A percentile compares a stretch with the other conserved stretches of the same genome.
These are phyloP conservation scores for Lacanobia oleracea DNA, from an alignment of 2,888 invertebrate genomes.

Conservation along the genomic window DNA sequence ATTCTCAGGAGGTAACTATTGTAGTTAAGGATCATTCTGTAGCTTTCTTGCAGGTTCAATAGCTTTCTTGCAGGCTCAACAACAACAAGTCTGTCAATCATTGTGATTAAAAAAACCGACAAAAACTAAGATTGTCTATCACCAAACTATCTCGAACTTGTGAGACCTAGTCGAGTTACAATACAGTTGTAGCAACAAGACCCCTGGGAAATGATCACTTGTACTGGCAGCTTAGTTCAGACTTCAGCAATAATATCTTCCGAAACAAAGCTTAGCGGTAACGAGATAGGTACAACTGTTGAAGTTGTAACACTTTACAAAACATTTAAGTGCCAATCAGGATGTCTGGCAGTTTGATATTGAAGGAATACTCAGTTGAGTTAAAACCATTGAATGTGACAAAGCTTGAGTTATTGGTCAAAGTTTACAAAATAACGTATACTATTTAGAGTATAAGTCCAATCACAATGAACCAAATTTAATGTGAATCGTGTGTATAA, in stretches of 20 bases:
- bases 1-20: too few relatives aligned
- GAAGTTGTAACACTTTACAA: constrained; percentile 1
- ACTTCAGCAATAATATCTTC: constrained; percentile 32
- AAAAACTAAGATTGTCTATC: background rate
- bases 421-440: background rate
- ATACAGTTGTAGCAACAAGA: constrained; percentile 39
- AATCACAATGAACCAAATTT: background rate
- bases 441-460: background rate
- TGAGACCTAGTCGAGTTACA: constrained; percentile 19
- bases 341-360: constrained; percentile 5
- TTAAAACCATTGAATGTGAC: background rate
- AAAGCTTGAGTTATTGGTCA: too few relatives aligned
- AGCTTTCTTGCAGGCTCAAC: too few relatives aligned
- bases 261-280: constrained; percentile 34
- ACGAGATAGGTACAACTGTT: constrained; percentile 1
- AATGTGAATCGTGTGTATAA: background rate
- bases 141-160: background rate
- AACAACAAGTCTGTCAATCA: too few relatives aligned
- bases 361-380: background rate
- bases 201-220: constrained; percentile 45
- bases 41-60: too few relatives aligned
- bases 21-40: too few relatives aligned
- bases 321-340: constrained; percentile 23
- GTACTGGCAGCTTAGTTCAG: constrained; percentile 31
- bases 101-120: background rate